Conservation (phyloP, 2,888 invertebrate species). For the Beris chalybata region DNA sequence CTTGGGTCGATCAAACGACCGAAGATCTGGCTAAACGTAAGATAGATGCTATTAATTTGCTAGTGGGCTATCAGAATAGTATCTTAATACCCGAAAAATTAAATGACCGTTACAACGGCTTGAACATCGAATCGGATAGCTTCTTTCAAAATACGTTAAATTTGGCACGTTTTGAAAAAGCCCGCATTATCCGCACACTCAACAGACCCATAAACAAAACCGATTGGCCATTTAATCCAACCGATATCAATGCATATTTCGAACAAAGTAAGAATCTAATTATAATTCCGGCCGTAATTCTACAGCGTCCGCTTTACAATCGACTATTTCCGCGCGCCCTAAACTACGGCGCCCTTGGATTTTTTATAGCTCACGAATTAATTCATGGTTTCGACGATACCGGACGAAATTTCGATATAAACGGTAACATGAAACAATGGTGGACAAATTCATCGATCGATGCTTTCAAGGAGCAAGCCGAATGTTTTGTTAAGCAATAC, state of each 20-base stretch:
- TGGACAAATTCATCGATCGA: slow-evolving; percentile 41
- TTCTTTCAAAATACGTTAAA: slow-evolving; percentile 81
- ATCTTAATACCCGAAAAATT: slow-evolving; percentile 75
- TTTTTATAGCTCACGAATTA: slow-evolving; percentile 44
- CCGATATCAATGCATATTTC: slow-evolving; percentile 89
- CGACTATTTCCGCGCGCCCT: slow-evolving; percentile 69
- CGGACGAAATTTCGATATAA: slow-evolving; percentile 40
- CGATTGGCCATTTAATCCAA: slow-evolving; percentile 81
- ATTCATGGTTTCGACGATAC: slow-evolving; percentile 43
- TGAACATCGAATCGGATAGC: slow-evolving; percentile 66
- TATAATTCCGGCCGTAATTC: slow-evolving; percentile 90
- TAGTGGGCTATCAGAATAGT: slow-evolving; percentile 93
- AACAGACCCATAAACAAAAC: slow-evolving; percentile 65
- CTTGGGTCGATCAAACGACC: slow-evolving; percentile 93
- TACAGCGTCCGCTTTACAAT: slow-evolving; percentile 89
- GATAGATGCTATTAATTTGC: slow-evolving; percentile 86
- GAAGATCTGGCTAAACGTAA: slow-evolving; percentile 79
- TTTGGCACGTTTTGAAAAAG: slow-evolving; percentile 42
- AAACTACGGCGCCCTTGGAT: slow-evolving; percentile 43
- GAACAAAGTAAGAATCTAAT: slow-evolving; percentile 89
- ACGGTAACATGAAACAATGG: slow-evolving; percentile 41
- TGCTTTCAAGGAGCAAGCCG: slow-evolving; percentile 39
- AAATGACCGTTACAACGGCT: slow-evolving; percentile 76
- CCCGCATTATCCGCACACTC: slow-evolving; percentile 61
- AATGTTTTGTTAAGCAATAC: slow-evolving; percentile 42